Percentiles rank a stretch among this genome's conserved stretches.
Evolutionary conservation across 2,113 vertebrate species (phyloP).

Genomic region (Prochilodus magdalenae): DNA sequence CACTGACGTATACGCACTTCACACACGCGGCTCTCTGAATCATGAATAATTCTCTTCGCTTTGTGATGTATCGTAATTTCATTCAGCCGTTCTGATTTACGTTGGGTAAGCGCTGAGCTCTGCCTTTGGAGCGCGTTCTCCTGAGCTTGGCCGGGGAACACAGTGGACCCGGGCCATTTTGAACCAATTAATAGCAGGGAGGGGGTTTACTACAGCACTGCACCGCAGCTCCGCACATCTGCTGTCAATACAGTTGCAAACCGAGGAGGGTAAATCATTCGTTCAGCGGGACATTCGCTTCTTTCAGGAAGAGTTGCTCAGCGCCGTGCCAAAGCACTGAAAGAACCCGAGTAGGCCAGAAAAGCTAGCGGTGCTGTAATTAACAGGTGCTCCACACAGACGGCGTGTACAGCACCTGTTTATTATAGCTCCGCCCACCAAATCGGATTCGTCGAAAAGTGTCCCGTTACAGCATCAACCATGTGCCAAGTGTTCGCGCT

Average conservation of each 20-base stretch:
- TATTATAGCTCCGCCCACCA: background rate
- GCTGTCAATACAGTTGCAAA: slow-evolving; percentile 57
- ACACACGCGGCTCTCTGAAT: slow-evolving; percentile 40
- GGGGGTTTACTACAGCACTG: slow-evolving; percentile 60
- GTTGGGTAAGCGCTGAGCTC: slow-evolving; percentile 47
- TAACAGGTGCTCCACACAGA: too few relatives aligned
- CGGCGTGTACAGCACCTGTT: too few relatives aligned
- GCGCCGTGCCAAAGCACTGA: slow-evolving; percentile 4
- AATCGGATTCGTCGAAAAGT: background rate
- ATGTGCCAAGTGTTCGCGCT: too few relatives aligned
- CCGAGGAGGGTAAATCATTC: slow-evolving; percentile 53
- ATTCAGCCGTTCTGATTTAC: slow-evolving; percentile 55
- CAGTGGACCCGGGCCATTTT: slow-evolving; percentile 61
- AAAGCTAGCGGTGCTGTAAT: too few relatives aligned
- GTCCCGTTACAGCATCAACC: too few relatives aligned
- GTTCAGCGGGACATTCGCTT: slow-evolving; percentile 42
- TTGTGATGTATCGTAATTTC: slow-evolving; percentile 51
- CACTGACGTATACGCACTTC: slow-evolving; percentile 26
- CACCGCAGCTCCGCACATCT: slow-evolving; percentile 65
- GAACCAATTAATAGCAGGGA: slow-evolving; percentile 68
- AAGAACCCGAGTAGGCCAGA: background rate
- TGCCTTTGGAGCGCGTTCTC: slow-evolving; percentile 42
- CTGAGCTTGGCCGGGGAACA: slow-evolving; percentile 58
- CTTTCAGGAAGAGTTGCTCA: slow-evolving; percentile 45
- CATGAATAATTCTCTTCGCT: slow-evolving; percentile 45